Base-by-base conservation (phyloP, 2,797 vertebrate species). In the Stomatorhinus walkeri region DNA sequence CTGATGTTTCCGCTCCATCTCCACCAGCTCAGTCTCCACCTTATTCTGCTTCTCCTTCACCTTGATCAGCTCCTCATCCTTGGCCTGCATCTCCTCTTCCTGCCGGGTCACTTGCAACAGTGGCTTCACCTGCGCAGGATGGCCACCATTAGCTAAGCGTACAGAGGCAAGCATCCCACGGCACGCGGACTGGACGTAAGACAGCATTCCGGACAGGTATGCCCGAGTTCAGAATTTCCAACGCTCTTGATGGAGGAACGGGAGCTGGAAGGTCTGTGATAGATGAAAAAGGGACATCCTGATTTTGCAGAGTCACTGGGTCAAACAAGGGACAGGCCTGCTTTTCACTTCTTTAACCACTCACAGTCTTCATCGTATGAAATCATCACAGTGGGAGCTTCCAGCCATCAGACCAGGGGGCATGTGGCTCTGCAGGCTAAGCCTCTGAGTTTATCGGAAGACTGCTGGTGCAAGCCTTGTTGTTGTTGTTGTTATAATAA, bases 21-120 rank as follows among this genome's bases (percentile, higher is more conserved):
- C 98, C 90, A 97, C 97, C 0, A 99, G 94, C 92, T 99, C 98
- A 6, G 95, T 96, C 91, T 99, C 98, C 93, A 98, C 97, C 92
- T 98, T 99, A 0, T 95, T 96, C 92, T 99, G 98, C 88, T 95
- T 97, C 94, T 99, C 98, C 91, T 98, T 99, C 94, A 99, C 98
- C 91, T 98, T 99, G 90, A 98, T 87, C 89, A 99, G 94, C 91
- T 99, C 98, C 90, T 99, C 98, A 0, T 99, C 98, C 94, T 98
- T 99, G 90, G 98, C 97, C 92, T 97, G 97, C 89, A 99, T 96
- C 89, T 99, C 98, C 90, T 99, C 98, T 88, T 99, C 98, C 91
- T 99, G 98, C 88, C 98, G 96, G 88, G 98, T 99, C 61, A 99
- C 98, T 92, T 99, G 98, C 22, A 99, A 96, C 88, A 99, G 95